Evolutionary conservation across 1,140 invertebrate species (phyloP).

Genomic region (Rhopalosiphum maidis): DNA sequence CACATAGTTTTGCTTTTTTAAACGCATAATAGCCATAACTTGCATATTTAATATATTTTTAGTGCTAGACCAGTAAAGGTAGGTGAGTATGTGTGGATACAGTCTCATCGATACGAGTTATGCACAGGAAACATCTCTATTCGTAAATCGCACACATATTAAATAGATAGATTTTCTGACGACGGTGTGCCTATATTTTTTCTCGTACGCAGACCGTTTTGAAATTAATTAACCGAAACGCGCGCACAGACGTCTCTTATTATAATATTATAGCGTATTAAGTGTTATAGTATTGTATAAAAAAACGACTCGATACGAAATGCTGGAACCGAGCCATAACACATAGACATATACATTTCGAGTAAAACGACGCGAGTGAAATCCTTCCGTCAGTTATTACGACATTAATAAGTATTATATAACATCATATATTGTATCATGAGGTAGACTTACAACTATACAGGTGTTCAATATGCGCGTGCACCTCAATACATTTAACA

Average conservation of each 20-base stretch:
- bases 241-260: not conserved
- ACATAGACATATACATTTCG: not conserved
- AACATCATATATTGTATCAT: not conserved
- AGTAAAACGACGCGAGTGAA: not conserved
- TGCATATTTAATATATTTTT: not conserved
- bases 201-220: not conserved
- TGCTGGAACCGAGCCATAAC: constrained; percentile 10
- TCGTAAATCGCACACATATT: not conserved
- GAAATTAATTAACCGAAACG: not conserved
- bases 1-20: not conserved
- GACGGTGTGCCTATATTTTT: not conserved
- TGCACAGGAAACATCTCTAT: not conserved
- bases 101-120: not conserved
- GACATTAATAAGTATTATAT: not conserved
- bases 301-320: not conserved
- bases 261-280: not conserved
- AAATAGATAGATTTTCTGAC: not conserved
- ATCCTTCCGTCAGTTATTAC: not conserved
- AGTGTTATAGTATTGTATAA: not conserved
- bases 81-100: not conserved
- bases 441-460: not conserved
- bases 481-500: not conserved
- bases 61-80: not conserved
- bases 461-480: not conserved
- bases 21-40: not conserved